Evolutionary conservation across 2,113 vertebrate species (phyloP).

Genomic region (Rhea pennata): DNA sequence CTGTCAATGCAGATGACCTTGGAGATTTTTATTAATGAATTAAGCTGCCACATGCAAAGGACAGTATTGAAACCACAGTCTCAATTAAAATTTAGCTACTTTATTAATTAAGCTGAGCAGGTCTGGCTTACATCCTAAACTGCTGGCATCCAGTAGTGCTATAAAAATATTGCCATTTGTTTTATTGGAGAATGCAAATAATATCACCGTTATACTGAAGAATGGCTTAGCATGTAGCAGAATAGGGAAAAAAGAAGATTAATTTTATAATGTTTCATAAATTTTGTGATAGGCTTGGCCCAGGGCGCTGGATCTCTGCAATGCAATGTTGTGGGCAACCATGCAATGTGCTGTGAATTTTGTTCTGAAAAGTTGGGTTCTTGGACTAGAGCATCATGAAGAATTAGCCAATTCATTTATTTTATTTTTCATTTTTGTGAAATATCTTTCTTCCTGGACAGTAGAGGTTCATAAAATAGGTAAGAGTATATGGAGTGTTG

Average conservation of each 20-base stretch:
- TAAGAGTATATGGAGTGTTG: not conserved
- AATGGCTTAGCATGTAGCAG: not conserved
- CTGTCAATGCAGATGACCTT: not conserved
- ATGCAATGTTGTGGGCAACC: not conserved
- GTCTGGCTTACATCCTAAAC: not conserved
- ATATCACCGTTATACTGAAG: not conserved
- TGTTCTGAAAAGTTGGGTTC: not conserved
- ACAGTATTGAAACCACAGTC: not conserved
- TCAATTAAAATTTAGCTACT: constrained; percentile 8
- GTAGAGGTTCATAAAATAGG: not conserved
- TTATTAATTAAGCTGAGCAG: constrained; percentile 1
- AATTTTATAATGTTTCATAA: not conserved
- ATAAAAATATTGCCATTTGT: not conserved
- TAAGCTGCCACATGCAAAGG: not conserved
- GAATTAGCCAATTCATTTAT: not conserved
- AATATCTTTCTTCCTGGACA: not conserved
- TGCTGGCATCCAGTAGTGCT: not conserved
- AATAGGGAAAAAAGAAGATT: not conserved
- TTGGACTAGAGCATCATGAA: not conserved
- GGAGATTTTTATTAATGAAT: constrained; percentile 6
- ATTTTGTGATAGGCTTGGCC: not conserved
- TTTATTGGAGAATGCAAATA: constrained; percentile 18
- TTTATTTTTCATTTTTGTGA: not conserved
- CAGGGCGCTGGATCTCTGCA: not conserved
- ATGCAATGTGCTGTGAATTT: not conserved